A percentile compares a stretch with the other conserved stretches of the same genome.
phyloP scores from a whole-genome alignment of 2,797 vertebrate species.

The Brachymystax lenok region DNA sequence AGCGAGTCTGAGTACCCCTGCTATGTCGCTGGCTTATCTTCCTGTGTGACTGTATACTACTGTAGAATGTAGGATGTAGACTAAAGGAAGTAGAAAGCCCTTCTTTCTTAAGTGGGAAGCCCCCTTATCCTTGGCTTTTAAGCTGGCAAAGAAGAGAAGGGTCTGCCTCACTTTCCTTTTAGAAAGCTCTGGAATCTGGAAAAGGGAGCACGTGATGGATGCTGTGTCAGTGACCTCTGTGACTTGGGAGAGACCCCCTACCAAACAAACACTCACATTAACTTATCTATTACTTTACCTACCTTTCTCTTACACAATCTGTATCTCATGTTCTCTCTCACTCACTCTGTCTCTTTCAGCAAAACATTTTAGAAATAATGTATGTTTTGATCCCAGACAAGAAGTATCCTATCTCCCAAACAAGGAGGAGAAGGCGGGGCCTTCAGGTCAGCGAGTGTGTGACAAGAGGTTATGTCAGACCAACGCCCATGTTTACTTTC shows the following conservation, averaged over 20 bases:
- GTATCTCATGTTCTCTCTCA: neutral
- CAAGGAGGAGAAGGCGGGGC: neutral
- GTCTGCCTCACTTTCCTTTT: slow-evolving; percentile 58
- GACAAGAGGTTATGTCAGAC: slow-evolving; percentile 4
- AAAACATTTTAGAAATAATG: neutral
- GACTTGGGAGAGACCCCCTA: slow-evolving; percentile 37
- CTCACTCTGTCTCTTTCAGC: neutral
- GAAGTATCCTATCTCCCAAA: slow-evolving; percentile 18
- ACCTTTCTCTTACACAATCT: neutral
- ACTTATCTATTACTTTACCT: neutral
- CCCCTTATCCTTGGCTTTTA: slow-evolving; percentile 65
- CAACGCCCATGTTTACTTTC: slow-evolving; percentile 2
- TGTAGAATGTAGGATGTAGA: too few relatives aligned
- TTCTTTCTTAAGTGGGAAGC: slow-evolving; percentile 75
- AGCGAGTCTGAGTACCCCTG: too few relatives aligned
- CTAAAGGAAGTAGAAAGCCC: neutral
- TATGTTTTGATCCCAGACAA: slow-evolving; percentile 5
- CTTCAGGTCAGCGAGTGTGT: neutral
- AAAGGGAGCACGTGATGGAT: slow-evolving; percentile 47
- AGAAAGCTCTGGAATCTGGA: slow-evolving; percentile 63
- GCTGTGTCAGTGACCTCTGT: slow-evolving; percentile 58
- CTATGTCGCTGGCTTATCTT: too few relatives aligned
- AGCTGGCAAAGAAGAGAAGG: slow-evolving; percentile 71
- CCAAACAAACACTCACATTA: neutral
- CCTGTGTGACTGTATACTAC: too few relatives aligned